Base-by-base conservation (phyloP, 2,113 vertebrate species). In the Megaceryle torquata region DNA sequence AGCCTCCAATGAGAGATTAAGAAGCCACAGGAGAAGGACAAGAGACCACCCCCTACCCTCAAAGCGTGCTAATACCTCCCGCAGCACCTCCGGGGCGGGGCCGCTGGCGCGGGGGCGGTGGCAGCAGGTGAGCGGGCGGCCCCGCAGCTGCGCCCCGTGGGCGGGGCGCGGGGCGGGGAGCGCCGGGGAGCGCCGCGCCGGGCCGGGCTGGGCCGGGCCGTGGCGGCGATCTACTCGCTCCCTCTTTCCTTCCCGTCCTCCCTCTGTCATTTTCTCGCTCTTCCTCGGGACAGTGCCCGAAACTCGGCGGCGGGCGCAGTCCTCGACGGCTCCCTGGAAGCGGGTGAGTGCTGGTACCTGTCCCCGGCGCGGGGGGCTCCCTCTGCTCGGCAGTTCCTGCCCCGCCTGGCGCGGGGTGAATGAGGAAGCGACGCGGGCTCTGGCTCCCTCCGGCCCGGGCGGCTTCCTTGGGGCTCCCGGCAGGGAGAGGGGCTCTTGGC, bases 361-460 rank as follows among this genome's bases (percentile, higher is more conserved):
- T 26, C 16, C 41, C 46, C 4, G 60, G 65, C 20, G 33, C 4
- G 13, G 69, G 46, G 46, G 64, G n/a, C 54, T 63, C 28, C 48
- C 56, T 57, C 19, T 5, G 74, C 57, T 41, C 19, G 67, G 75
- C 33, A 50, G 86, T 78, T 94, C 72, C 94, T 82, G 88, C 91
- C 88, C 82, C 71, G 91, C 91, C 85, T 56, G 93, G 64, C 79
- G 51, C 13, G 72, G 51, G 57, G 77, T 75, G 86, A 92, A 96
- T 76, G 95, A 96, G 96, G 96, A 96, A 96, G 95, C 93, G 76
- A 60, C 4, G 33, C 39, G 33, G 86, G 80, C 90, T 81, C 41
- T 18, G 43, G 39, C 43, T 89, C 81, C 56, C 78, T 82, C 46
- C 7, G 56, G 89, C 86, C 57, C 56, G 15, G 48, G 37, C 29